phyloP scores from a whole-genome alignment of 2,113 vertebrate species.

The Siniperca chuatsi region DNA sequence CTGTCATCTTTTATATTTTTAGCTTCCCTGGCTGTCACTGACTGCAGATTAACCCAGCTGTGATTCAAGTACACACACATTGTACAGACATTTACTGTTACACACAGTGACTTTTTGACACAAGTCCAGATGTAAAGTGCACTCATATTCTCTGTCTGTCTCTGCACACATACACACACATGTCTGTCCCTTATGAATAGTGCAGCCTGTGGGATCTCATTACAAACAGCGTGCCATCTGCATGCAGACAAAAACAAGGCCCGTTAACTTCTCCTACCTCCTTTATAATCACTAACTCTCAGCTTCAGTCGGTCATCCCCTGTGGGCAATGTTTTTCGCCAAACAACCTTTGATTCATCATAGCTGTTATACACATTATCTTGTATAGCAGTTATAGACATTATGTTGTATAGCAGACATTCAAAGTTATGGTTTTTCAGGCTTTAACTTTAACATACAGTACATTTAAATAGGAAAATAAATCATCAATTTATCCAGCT shows the following conservation, averaged over 20 bases:
- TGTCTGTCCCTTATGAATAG: conserved; percentile 40
- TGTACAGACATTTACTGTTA: not conserved
- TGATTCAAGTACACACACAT: not conserved
- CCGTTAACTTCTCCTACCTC: not conserved
- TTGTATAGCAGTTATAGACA: too few species aligned
- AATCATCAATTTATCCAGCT: not conserved
- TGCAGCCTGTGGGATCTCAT: conserved; percentile 57
- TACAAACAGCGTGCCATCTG: conserved; percentile 57
- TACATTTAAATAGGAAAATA: not conserved
- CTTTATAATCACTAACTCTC: conserved; percentile 12
- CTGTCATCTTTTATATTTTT: not conserved
- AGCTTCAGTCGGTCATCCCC: not conserved
- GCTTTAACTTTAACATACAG: not conserved
- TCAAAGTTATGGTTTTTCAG: not conserved
- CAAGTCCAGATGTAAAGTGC: conserved; percentile 19
- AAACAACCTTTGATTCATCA: not conserved
- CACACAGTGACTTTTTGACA: conserved; percentile 18
- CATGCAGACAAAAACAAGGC: conserved; percentile 57
- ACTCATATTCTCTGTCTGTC: conserved; percentile 1
- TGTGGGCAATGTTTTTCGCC: not conserved
- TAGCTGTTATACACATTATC: not conserved
- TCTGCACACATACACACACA: conserved; percentile 7
- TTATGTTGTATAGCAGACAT: too few species aligned
- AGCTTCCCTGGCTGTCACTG: not conserved
- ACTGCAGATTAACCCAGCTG: conserved; percentile 1